Conservation (phyloP, 1,140 invertebrate genomes). For the Lordiphosa collinella region DNA sequence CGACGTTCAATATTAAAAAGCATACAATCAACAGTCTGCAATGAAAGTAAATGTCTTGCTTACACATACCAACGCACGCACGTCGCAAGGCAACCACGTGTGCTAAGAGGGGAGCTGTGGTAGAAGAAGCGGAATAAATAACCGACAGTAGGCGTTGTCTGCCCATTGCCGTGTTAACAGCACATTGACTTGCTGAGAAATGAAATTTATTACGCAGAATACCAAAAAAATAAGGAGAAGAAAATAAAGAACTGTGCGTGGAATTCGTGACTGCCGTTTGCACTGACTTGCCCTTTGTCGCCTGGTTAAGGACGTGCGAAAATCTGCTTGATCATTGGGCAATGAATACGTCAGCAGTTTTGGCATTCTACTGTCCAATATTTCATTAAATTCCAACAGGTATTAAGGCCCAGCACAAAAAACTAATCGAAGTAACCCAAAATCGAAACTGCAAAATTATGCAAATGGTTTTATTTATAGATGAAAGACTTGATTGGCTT, state of each 20-base stretch:
- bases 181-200: conserved; percentile 66
- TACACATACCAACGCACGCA: conserved; percentile 29
- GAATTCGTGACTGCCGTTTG: conserved; percentile 9
- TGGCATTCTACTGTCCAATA: conserved; percentile 24
- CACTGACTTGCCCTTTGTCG: conserved; percentile 17
- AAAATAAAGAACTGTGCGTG: conserved; percentile 19
- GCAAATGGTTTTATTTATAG: conserved; percentile 65
- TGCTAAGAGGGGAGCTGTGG: conserved; percentile 10
- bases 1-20: conserved; percentile 46
- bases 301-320: conserved; percentile 49
- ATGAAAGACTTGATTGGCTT: conserved; percentile 66
- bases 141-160: conserved; percentile 28
- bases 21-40: conserved; percentile 69
- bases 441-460: conserved; percentile 55
- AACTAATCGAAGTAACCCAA: conserved; percentile 16
- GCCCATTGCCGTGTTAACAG: conserved; percentile 53
- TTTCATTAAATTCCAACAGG: conserved; percentile 62
- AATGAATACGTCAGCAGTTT: conserved; percentile 55
- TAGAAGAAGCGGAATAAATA: conserved; percentile 12
- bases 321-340: conserved; percentile 56
- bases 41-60: conserved; percentile 75
- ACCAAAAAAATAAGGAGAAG: conserved; percentile 11
- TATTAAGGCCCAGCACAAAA: conserved; percentile 35
- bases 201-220: conserved; percentile 60
- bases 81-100: background rate